Evolutionary conservation across 2,113 vertebrate species (phyloP).

Genomic region (Engraulis encrasicolus): DNA sequence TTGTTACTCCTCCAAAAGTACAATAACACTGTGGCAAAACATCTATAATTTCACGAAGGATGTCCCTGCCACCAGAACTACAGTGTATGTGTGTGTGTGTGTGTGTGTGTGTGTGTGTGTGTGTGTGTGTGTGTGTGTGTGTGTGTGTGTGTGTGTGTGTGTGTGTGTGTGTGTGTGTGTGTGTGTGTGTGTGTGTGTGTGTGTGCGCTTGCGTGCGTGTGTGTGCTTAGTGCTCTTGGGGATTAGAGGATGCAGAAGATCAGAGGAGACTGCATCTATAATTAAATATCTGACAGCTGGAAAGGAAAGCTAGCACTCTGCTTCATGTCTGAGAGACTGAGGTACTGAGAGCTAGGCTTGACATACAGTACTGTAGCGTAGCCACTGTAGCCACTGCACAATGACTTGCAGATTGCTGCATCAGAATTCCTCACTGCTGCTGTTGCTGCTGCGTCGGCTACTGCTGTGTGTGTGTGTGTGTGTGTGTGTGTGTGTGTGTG

Average conservation of each 20-base stretch:
- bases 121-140: too few species aligned
- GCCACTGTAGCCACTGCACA: too few species aligned
- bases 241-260: neutral
- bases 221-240: neutral
- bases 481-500: neutral
- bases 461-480: neutral
- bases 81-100: too few species aligned
- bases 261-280: neutral
- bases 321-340: neutral
- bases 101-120: too few species aligned
- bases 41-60: too few species aligned
- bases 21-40: too few species aligned
- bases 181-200: neutral
- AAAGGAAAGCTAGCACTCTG: neutral
- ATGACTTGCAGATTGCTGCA: conserved; percentile 4
- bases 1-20: too few species aligned
- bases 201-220: neutral
- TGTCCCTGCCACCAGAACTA: too few species aligned
- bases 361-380: neutral
- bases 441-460: too few species aligned
- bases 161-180: too few species aligned
- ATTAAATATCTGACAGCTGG: neutral
- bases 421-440: neutral
- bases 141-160: too few species aligned
- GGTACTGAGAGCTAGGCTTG: too few species aligned